phyloP scores from a whole-genome alignment of 1,140 invertebrate genomes.

The Solenopsis invicta region DNA sequence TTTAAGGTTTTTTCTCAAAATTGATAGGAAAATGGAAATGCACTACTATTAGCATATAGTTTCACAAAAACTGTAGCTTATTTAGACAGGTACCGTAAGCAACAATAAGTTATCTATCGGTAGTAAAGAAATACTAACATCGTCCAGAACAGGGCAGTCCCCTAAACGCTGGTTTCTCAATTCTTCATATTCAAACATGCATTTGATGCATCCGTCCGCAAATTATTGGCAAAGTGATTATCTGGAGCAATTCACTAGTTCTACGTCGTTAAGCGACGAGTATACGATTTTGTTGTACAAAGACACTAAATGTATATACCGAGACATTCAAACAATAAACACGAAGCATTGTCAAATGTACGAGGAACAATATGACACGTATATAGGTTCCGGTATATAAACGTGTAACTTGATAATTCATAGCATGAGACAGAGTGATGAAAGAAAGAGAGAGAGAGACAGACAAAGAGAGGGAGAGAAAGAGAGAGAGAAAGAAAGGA shows the following conservation, averaged over 20 bases:
- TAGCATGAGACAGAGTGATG: constrained; percentile 63
- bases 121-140: too few relatives aligned
- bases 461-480: neutral
- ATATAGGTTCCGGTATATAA: constrained; percentile 36
- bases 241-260: constrained; percentile 33
- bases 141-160: too few relatives aligned
- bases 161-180: neutral
- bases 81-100: too few relatives aligned
- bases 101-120: too few relatives aligned
- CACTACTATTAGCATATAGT: too few relatives aligned
- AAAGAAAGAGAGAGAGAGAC: neutral
- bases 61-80: too few relatives aligned
- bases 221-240: constrained; percentile 58
- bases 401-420: constrained; percentile 39
- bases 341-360: constrained; percentile 70
- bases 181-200: constrained; percentile 1
- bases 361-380: constrained; percentile 57
- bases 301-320: constrained; percentile 43
- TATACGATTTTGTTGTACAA: constrained; percentile 41
- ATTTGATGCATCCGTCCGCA: constrained; percentile 1
- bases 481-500: neutral
- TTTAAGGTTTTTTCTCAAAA: too few relatives aligned
- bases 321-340: constrained; percentile 71
- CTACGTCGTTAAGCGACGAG: constrained; percentile 26
- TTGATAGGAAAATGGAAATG: too few relatives aligned